A percentile compares a stretch with the other conserved stretches of the same genome.
Evolutionary conservation across 1,140 invertebrate species (phyloP).

Genomic region (Episyrphus balteatus): DNA sequence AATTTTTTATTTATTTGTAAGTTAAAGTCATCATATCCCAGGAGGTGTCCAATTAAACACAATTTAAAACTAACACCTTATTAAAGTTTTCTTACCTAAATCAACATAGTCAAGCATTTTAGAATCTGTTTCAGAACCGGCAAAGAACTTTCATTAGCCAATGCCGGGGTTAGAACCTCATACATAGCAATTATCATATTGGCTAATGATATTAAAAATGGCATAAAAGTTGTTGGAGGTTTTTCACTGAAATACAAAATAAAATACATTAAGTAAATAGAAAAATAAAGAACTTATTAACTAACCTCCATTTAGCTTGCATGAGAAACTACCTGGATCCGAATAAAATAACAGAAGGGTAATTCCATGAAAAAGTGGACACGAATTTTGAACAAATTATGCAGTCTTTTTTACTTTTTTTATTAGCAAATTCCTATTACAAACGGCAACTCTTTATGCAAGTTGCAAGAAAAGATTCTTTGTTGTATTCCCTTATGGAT

Average conservation of each 20-base stretch:
- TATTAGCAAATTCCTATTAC: too few relatives aligned
- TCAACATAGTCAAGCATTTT: slow-evolving; percentile 62
- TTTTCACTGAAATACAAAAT: slow-evolving; percentile 8
- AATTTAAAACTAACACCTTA: too few relatives aligned
- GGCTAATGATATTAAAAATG: slow-evolving; percentile 66
- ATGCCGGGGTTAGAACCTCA: slow-evolving; percentile 48
- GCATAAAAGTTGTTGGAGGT: slow-evolving; percentile 52
- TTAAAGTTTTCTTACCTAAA: slow-evolving; percentile 37
- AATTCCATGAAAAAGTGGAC: too few relatives aligned
- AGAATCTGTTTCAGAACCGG: slow-evolving; percentile 54
- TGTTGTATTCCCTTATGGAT: too few relatives aligned
- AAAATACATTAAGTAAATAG: too few relatives aligned
- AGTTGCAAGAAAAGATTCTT: too few relatives aligned
- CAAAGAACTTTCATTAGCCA: slow-evolving; percentile 55
- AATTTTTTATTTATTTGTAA: too few relatives aligned
- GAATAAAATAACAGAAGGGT: slow-evolving; percentile 48
- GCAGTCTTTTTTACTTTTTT: too few relatives aligned
- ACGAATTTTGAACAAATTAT: too few relatives aligned
- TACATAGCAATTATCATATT: slow-evolving; percentile 63
- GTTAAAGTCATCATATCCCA: too few relatives aligned
- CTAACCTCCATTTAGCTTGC: slow-evolving; percentile 47
- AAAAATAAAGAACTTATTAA: not conserved
- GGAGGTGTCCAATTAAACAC: too few relatives aligned
- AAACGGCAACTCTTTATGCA: too few relatives aligned
- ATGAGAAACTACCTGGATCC: slow-evolving; percentile 50